A percentile compares a stretch with the other conserved stretches of the same genome.
Conservation (phyloP, 2,797 vertebrate genomes). For the Arctocebus calabarensis region DNA sequence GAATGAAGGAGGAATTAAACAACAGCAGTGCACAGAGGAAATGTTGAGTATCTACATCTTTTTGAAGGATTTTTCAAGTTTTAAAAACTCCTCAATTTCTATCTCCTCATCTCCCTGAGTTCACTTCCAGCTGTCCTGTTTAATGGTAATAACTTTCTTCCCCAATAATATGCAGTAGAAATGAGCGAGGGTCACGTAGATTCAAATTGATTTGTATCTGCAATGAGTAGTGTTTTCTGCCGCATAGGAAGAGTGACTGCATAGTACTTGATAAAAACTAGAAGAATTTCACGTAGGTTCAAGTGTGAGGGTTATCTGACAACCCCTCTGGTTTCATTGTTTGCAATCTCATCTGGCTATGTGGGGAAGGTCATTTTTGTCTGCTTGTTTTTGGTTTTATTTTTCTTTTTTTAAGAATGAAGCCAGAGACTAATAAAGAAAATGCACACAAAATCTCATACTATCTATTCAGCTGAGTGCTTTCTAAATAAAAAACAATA, state of each 20-base stretch:
- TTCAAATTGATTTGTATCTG: constrained; percentile 42
- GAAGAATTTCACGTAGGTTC: neutral
- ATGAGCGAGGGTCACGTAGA: constrained; percentile 16
- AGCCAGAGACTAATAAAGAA: neutral
- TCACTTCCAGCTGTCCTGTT: constrained; percentile 11
- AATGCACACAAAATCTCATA: constrained; percentile 15
- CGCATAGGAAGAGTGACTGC: neutral
- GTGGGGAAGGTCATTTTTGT: neutral
- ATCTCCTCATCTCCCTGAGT: neutral
- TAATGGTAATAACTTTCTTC: constrained; percentile 31
- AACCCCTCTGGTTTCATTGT: neutral
- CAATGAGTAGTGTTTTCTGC: neutral
- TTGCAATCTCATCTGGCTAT: constrained; percentile 35
- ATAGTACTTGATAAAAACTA: neutral
- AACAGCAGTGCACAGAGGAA: neutral
- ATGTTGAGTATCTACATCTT: neutral
- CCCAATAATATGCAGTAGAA: constrained; percentile 42
- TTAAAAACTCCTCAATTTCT: constrained; percentile 41
- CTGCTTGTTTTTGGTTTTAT: constrained; percentile 20
- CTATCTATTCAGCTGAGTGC: neutral
- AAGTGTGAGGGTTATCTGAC: neutral
- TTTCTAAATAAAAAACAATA: constrained; percentile 49
- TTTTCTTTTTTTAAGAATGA: neutral
- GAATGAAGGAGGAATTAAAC: neutral
- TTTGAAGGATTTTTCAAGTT: neutral